Evolutionary conservation across 2,888 invertebrate species (phyloP), one percentile per base, ranked within the genome.

Genomic region (Ethmia dodecea): DNA sequence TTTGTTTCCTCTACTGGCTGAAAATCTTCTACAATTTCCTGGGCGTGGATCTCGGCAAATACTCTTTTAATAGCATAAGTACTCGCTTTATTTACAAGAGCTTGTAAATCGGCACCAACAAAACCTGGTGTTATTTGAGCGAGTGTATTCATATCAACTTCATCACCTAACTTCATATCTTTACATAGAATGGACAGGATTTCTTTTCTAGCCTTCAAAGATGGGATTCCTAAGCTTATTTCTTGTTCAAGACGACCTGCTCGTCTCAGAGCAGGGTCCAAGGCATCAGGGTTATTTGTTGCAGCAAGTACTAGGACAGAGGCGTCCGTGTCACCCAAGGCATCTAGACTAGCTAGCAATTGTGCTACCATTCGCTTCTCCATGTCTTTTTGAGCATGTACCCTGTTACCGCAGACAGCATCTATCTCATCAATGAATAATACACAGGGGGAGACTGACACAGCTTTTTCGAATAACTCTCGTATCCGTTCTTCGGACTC

Each of bases 341-440:
- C 93, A 84, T 99, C 98, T 60, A 99, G 86, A 55, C 96, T 96
- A 9, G 93, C 91, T 20, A 97, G 81, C 35, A 99, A 75, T 73
- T 99, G 98, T 0, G 98, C 92, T 5, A 99, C 98, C 74, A 99
- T 96, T 42, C 99, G 86, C 43, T 94, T 90, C 66, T 99, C 98
- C 98, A 99, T 99, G 60, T 97, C 98, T 66, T 94, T 93, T 56
- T 95, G 94, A 2, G 96, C 96, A 55, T 92, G 92, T 37, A 96
- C 92, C 60, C 97, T 88, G 66, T 96, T 95, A 3, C 94, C 94
- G 18, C 96, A 95, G 28, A 99, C 93, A n/a, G 96, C 92, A 86
- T 99, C 99, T 40, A 99, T 95, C 84, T 99, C 98, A 79, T 99
- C 99, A 43, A 99, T 92, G 62, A 98, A 97, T 24, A 98, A 75